Percentiles rank a stretch among this genome's conserved stretches.
These are phyloP conservation scores for Leptinotarsa juncta DNA, from an alignment of 2,888 invertebrate species.

Conservation along the genomic window DNA sequence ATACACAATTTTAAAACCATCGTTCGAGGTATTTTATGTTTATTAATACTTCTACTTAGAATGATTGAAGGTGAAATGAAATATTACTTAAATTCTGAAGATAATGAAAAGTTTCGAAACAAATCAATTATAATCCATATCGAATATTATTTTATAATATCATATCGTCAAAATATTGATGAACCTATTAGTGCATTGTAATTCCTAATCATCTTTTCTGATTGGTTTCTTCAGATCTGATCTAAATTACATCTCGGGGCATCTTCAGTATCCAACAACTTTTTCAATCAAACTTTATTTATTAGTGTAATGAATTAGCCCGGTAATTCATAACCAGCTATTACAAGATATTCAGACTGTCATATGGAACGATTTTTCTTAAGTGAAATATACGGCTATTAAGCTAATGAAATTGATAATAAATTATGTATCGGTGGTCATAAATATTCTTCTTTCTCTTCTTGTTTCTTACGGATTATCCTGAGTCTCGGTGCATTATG, in stretches of 20 bases:
- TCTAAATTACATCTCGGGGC: conserved; percentile 14
- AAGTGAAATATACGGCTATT: conserved; percentile 46
- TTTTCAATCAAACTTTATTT: conserved; percentile 37
- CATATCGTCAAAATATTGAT: not conserved
- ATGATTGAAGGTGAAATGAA: too few species aligned
- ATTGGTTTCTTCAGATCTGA: conserved; percentile 11
- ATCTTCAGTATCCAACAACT: conserved; percentile 18
- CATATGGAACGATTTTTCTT: conserved; percentile 44
- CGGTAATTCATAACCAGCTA: conserved; percentile 45
- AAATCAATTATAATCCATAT: too few species aligned
- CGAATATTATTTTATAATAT: not conserved
- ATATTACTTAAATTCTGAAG: too few species aligned
- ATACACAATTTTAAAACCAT: too few species aligned
- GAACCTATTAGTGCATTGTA: not conserved
- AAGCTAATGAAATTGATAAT: conserved; percentile 49
- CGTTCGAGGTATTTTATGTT: too few species aligned
- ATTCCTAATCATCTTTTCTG: not conserved
- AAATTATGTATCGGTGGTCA: conserved; percentile 39
- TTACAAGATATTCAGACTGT: conserved; percentile 44
- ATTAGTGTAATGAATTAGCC: conserved; percentile 38
- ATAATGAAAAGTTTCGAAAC: too few species aligned
- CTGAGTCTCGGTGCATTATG: not conserved
- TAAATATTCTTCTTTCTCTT: conserved; percentile 31
- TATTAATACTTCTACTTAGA: too few species aligned
- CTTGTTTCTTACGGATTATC: not conserved